Evolutionary conservation across 2,888 invertebrate species (phyloP).

Genomic region (Chrysina gloriosa): DNA sequence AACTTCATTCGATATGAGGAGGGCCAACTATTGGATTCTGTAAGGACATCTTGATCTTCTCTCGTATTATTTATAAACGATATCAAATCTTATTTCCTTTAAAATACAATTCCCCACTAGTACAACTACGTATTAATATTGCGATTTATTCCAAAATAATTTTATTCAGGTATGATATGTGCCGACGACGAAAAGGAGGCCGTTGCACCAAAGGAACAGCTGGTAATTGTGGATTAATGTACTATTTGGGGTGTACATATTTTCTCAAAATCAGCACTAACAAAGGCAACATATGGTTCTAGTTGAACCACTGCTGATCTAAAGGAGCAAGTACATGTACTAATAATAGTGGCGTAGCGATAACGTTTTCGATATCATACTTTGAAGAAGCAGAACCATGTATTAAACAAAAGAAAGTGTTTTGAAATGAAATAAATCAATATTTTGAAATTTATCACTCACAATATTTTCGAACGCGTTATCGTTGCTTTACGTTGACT

Average conservation of each 20-base stretch:
- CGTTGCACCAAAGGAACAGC: constrained; percentile 98
- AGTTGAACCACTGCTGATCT: constrained; percentile 39
- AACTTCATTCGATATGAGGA: too few relatives aligned
- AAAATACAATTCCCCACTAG: too few relatives aligned
- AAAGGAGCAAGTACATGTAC: constrained; percentile 25
- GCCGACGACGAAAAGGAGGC: constrained; percentile 95
- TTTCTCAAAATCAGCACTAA: constrained; percentile 43
- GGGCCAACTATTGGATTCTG: too few relatives aligned
- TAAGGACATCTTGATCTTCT: too few relatives aligned
- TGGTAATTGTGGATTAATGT: constrained; percentile 73
- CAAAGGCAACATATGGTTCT: constrained; percentile 39
- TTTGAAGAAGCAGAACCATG: not conserved
- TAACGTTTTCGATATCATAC: constrained; percentile 19
- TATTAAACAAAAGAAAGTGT: too few relatives aligned
- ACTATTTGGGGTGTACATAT: constrained; percentile 39
- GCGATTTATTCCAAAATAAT: constrained; percentile 15
- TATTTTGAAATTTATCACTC: not conserved
- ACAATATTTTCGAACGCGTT: constrained; percentile 4
- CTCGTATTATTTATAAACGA: too few relatives aligned
- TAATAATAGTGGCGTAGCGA: constrained; percentile 10
- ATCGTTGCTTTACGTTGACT: constrained; percentile 13
- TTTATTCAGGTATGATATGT: constrained; percentile 92
- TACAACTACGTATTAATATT: not conserved
- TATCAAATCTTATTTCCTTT: too few relatives aligned
- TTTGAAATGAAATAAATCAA: too few relatives aligned